Evolutionary conservation across 2,888 invertebrate species (phyloP), one percentile per base, ranked within the genome.

Genomic region (Yponomeuta malinellus): DNA sequence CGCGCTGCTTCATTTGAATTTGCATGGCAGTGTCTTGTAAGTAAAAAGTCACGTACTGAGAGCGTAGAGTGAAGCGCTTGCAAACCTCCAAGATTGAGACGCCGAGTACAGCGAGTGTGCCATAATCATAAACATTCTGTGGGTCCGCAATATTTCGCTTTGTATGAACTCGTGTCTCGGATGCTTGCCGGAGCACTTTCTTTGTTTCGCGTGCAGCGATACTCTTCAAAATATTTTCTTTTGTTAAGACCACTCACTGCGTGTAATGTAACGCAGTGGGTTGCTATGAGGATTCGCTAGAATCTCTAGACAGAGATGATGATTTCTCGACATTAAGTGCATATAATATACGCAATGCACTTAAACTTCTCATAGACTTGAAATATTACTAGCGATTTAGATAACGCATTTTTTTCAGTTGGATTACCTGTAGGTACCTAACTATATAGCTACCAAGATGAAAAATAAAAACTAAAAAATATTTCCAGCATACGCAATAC

Each of bases 101-200:
- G 81, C 81, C 59, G 66, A 59, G 64, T 37, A 31, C 81, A 86
- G 85, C 83, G 83, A 85, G 84, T 86, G 82, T 81, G 83, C 87
- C 80, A 87, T 88, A 87, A 89, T 89, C 87, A 89, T 89, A 89
- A 89, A 87, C 84, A 89, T 89, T 88, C 88, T 85, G 85, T 79
- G 81, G 81, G 83, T 78, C 81, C 82, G 85, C 87, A 87, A 88
- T 89, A 89, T 87, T 87, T 85, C 84, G 83, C 89, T 88, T 89
- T 90, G 88, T 89, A 85, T 83, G 84, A 87, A 83, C 86, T 87
- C 84, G 66, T 43, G 43, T 43, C 43, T 59, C 78, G 81, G 79
- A 83, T 83, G 82, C 83, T 83, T 79, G 79, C 83, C 82, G 82
- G n/a, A 83, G 81, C 83, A 84, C 78, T 81, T 43, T 85, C 88